Evolutionary conservation across 2,888 invertebrate genomes (phyloP).

Genomic region (Eupsilia transversa): DNA sequence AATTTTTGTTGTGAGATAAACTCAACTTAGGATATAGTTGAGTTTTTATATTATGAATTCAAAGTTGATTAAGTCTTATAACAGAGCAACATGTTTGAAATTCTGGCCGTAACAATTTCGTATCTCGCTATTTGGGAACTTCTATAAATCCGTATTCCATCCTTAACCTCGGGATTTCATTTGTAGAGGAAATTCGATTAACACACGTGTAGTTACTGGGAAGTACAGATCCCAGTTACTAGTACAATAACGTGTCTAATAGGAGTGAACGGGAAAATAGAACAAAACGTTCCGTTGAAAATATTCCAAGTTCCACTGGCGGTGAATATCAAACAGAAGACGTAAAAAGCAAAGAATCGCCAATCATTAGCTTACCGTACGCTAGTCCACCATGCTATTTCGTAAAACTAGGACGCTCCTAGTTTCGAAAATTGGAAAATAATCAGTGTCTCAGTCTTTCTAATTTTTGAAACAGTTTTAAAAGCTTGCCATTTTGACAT

Average conservation of each 20-base stretch:
- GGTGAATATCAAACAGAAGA: conserved; percentile 45
- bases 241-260: conserved; percentile 15
- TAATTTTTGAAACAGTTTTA: not conserved
- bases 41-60: not conserved
- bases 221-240: conserved; percentile 1
- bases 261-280: conserved; percentile 17
- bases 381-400: conserved; percentile 34
- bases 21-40: too few species aligned
- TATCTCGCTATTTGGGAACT: not conserved
- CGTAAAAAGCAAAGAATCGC: conserved; percentile 41
- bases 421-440: not conserved
- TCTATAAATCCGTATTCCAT: not conserved
- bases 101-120: not conserved
- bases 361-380: conserved; percentile 51
- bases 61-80: not conserved
- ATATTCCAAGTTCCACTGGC: conserved; percentile 36
- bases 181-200: not conserved
- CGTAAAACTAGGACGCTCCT: conserved; percentile 31
- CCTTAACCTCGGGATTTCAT: not conserved
- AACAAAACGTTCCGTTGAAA: conserved; percentile 23
- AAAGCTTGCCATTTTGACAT: too few species aligned
- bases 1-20: conserved; percentile 16
- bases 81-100: not conserved
- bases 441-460: not conserved
- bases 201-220: not conserved